Percentiles rank a stretch among this genome's conserved stretches.
Conservation (phyloP, 2,113 vertebrate genomes). For the Menidia beryllina region DNA sequence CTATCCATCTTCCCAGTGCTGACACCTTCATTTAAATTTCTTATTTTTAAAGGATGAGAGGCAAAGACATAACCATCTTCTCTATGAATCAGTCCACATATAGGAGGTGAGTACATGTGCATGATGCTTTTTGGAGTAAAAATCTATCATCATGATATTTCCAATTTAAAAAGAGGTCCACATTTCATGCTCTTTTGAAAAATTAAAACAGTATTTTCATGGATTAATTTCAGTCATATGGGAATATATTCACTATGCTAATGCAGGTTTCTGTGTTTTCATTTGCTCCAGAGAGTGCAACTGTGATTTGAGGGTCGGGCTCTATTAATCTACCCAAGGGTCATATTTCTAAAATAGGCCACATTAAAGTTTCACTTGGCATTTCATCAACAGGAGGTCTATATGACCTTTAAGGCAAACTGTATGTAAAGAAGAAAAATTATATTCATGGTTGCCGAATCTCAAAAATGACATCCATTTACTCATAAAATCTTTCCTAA, state of each 20-base stretch:
- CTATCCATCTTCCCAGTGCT: slow-evolving; percentile 78
- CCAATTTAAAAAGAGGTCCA: slow-evolving; percentile 66
- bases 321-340: slow-evolving; percentile 68
- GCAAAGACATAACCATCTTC: slow-evolving; percentile 52
- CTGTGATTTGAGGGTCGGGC: slow-evolving; percentile 52
- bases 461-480: slow-evolving; percentile 32
- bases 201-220: slow-evolving; percentile 63
- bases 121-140: slow-evolving; percentile 46
- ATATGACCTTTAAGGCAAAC: slow-evolving; percentile 58
- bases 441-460: slow-evolving; percentile 37
- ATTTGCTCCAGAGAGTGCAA: slow-evolving; percentile 57
- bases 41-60: slow-evolving; percentile 74
- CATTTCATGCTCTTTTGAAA: slow-evolving; percentile 65
- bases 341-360: slow-evolving; percentile 65
- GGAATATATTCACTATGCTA: slow-evolving; percentile 62
- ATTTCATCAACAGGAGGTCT: slow-evolving; percentile 68
- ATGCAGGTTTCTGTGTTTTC: slow-evolving; percentile 60
- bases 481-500: slow-evolving; percentile 33
- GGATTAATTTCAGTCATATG: slow-evolving; percentile 64
- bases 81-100: slow-evolving; percentile 30
- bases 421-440: slow-evolving; percentile 60
- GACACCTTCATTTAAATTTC: slow-evolving; percentile 82
- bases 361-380: slow-evolving; percentile 72
- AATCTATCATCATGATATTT: slow-evolving; percentile 76
- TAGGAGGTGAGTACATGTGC: slow-evolving; percentile 25